Conservation (phyloP, 2,797 vertebrate genomes). For the Megalops cyprinoides region DNA sequence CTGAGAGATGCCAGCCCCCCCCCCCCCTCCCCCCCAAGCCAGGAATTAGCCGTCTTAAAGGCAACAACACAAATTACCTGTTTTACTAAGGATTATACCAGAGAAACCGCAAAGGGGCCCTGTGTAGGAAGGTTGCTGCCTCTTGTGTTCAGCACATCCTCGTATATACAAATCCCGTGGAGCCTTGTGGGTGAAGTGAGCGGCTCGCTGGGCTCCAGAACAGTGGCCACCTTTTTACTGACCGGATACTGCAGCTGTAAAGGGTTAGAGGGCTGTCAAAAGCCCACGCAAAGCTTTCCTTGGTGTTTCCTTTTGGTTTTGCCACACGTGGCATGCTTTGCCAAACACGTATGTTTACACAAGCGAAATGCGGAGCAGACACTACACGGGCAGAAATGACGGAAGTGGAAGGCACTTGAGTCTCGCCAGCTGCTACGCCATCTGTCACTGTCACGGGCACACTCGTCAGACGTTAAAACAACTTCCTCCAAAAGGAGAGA, state of each 20-base stretch:
- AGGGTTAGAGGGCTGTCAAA: too few species aligned
- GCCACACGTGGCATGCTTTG: slow-evolving; percentile 61
- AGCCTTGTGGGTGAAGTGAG: too few species aligned
- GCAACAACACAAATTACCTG: not conserved
- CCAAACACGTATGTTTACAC: slow-evolving; percentile 73
- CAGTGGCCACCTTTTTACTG: not conserved
- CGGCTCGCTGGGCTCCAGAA: not conserved
- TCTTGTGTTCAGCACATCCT: not conserved
- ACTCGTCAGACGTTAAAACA: slow-evolving; percentile 72
- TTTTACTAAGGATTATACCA: not conserved
- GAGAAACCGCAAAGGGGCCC: not conserved
- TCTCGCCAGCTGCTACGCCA: slow-evolving; percentile 78
- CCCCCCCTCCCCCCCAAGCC: slow-evolving; percentile 31
- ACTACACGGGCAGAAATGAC: slow-evolving; percentile 51
- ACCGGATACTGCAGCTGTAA: not conserved
- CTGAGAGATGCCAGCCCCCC: slow-evolving; percentile 33
- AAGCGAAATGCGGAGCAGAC: slow-evolving; percentile 68
- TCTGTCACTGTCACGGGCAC: slow-evolving; percentile 77
- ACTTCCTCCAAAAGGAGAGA: slow-evolving; percentile 70
- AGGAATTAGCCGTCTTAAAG: slow-evolving; percentile 49
- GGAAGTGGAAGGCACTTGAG: slow-evolving; percentile 72
- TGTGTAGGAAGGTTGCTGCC: not conserved
- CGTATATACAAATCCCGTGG: not conserved
- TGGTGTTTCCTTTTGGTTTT: too few species aligned
- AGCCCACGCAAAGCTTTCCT: too few species aligned